These are phyloP conservation scores for Lycodopsis pacificus DNA, from an alignment of 2,797 vertebrate genomes.

Conservation along the genomic window DNA sequence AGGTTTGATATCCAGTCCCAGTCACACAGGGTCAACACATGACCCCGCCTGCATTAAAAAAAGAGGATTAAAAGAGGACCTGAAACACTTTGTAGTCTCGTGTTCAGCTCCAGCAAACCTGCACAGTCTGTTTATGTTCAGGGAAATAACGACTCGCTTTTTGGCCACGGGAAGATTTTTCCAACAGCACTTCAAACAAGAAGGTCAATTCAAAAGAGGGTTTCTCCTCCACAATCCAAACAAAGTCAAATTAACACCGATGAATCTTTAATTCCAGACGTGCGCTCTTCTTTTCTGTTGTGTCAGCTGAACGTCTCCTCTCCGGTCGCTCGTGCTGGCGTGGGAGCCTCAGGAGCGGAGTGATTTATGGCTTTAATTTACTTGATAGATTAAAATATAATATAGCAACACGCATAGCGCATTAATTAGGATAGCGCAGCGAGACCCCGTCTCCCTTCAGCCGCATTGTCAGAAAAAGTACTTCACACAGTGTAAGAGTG, in stretches of 20 bases:
- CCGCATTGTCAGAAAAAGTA: constrained; percentile 39
- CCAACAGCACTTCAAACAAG: neutral
- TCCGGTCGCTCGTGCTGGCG: constrained; percentile 37
- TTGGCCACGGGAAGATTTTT: constrained; percentile 8
- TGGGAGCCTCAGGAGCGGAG: constrained; percentile 74
- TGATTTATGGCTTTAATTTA: constrained; percentile 82
- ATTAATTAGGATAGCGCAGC: constrained; percentile 61
- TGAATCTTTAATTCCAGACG: constrained; percentile 37
- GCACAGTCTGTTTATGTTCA: constrained; percentile 2
- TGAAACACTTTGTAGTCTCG: neutral
- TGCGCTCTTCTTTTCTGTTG: constrained; percentile 42
- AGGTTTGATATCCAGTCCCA: neutral
- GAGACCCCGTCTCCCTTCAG: constrained; percentile 44
- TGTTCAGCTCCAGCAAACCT: neutral
- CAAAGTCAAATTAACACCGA: neutral
- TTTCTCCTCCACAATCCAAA: constrained; percentile 5
- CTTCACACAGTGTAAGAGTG: constrained; percentile 15
- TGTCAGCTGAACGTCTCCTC: constrained; percentile 57
- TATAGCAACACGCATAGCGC: constrained; percentile 41
- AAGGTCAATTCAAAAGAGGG: too few species aligned
- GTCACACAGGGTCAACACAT: neutral
- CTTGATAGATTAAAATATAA: constrained; percentile 72
- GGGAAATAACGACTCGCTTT: constrained; percentile 3
- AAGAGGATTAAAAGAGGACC: neutral
- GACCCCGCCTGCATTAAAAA: neutral